Conservation (phyloP, 2,888 invertebrate genomes). For the Prionchulus punctatus region DNA sequence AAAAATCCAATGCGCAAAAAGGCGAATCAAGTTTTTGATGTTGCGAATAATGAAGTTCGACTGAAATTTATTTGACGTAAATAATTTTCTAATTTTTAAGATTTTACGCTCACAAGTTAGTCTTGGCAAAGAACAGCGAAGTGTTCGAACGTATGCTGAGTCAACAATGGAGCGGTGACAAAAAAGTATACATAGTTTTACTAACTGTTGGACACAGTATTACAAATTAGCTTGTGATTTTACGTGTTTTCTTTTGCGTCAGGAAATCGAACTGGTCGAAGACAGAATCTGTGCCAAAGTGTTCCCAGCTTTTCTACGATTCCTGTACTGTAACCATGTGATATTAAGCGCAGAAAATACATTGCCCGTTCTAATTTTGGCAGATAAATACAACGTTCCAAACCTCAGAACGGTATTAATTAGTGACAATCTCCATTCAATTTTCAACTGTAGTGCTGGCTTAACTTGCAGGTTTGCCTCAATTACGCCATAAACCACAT, state of each 20-base stretch:
- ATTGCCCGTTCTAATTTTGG: slow-evolving; percentile 35
- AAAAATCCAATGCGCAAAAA: too few species aligned
- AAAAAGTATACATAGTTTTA: too few species aligned
- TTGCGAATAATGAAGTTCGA: not conserved
- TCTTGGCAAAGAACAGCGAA: slow-evolving; percentile 37
- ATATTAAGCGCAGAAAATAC: slow-evolving; percentile 34
- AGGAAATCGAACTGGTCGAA: slow-evolving; percentile 32
- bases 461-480: slow-evolving; percentile 30
- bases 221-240: too few species aligned
- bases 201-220: too few species aligned
- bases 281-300: slow-evolving; percentile 32
- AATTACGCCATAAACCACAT: slow-evolving; percentile 35
- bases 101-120: slow-evolving; percentile 36
- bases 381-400: slow-evolving; percentile 37
- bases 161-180: slow-evolving; percentile 27
- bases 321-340: slow-evolving; percentile 37
- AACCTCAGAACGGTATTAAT: slow-evolving; percentile 30
- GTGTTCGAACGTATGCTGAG: slow-evolving; percentile 40
- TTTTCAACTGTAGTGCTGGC: not conserved
- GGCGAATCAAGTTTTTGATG: not conserved
- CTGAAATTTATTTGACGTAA: not conserved
- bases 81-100: slow-evolving; percentile 15
- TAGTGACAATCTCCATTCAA: too few species aligned
- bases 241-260: slow-evolving; percentile 5
- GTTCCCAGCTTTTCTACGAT: slow-evolving; percentile 35